phyloP scores from a whole-genome alignment of 2,113 vertebrate genomes.

The Panurus biarmicus region DNA sequence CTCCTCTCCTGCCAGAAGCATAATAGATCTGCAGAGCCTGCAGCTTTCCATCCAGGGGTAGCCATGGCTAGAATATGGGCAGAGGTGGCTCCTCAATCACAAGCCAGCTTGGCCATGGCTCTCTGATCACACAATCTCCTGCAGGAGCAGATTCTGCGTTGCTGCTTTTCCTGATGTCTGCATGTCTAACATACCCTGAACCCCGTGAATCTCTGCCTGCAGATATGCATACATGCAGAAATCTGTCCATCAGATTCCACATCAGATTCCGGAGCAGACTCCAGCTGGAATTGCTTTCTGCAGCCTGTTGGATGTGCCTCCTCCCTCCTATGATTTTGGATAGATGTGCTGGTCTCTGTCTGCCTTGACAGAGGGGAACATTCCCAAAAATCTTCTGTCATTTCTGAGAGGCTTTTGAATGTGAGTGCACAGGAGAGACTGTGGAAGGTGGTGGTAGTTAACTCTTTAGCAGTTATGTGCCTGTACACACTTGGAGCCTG shows the following conservation, averaged over 20 bases:
- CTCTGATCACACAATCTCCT: background rate
- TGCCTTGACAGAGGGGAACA: background rate
- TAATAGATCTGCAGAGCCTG: background rate
- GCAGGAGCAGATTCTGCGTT: background rate
- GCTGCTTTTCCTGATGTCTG: background rate
- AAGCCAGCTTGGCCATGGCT: background rate
- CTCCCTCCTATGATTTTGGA: background rate
- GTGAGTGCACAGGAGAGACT: too few relatives aligned
- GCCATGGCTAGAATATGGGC: accelerated
- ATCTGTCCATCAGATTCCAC: background rate
- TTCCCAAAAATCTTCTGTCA: background rate
- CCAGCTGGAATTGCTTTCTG: background rate
- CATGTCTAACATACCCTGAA: background rate
- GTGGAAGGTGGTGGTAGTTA: background rate
- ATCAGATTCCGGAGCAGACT: background rate
- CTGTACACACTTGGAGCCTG: background rate
- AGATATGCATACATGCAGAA: background rate
- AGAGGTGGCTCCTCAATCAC: background rate
- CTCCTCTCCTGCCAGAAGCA: background rate
- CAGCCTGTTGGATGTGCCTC: background rate
- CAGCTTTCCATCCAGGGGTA: background rate
- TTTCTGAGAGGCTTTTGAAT: background rate
- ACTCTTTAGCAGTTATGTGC: background rate
- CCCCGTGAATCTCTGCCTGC: accelerated
- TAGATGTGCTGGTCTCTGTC: background rate